These are phyloP conservation scores for Folsomia candida DNA, from an alignment of 2,888 invertebrate species.

Conservation along the genomic window DNA sequence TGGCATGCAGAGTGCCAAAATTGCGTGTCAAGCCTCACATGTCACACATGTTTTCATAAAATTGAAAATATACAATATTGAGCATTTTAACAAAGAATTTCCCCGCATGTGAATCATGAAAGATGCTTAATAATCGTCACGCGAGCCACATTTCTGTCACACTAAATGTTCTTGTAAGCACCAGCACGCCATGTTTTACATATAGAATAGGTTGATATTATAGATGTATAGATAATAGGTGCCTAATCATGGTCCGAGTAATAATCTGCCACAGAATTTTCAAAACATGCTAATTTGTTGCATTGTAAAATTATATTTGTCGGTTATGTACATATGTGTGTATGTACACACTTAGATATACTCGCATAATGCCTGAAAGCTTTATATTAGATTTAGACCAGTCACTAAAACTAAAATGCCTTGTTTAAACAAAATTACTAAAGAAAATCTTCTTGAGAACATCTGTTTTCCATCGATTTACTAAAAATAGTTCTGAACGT, in stretches of 20 bases:
- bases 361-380: not conserved
- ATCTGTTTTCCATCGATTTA: too few species aligned
- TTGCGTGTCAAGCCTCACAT: too few species aligned
- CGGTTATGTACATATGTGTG: too few species aligned
- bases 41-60: too few species aligned
- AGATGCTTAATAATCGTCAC: not conserved
- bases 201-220: not conserved
- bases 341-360: too few species aligned
- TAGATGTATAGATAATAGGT: not conserved
- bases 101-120: not conserved
- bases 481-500: not conserved
- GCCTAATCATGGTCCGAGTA: not conserved
- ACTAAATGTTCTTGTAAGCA: not conserved
- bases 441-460: too few species aligned
- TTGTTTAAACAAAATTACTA: too few species aligned
- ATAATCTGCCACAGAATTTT: not conserved
- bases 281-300: too few species aligned
- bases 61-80: not conserved
- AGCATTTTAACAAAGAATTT: not conserved
- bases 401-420: too few species aligned
- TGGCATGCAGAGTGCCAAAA: too few species aligned
- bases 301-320: too few species aligned
- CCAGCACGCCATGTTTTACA: not conserved
- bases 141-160: not conserved
- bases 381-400: too few species aligned